Evolutionary conservation across 2,797 vertebrate genomes (phyloP), one percentile per base, ranked within the genome.

Genomic region (Lagorchestes hirsutus): DNA sequence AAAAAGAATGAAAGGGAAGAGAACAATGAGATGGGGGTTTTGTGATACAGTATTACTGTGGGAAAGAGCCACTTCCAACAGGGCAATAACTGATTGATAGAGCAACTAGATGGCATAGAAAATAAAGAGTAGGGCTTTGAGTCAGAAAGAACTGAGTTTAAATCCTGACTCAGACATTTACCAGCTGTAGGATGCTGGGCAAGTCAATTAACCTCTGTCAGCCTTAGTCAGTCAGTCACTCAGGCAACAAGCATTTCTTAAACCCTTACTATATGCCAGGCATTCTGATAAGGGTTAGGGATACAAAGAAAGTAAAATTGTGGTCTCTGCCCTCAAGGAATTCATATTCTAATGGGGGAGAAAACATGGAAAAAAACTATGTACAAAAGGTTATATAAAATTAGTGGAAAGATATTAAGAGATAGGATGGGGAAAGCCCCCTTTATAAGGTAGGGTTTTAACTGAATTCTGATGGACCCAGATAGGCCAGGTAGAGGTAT

Each of bases 61-160:
- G 24, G 46, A 93, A 96, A 95, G 34, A 34, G 87, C 31, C 55
- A 87, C 50, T 94, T 91, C 82, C 55, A 90, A 31, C 1, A 93
- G 28, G 95, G 92, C 13, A 93, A 59, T 67, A 67, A 67, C 16
- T n/a, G 31, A n/a, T 67, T 34, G 31, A n/a, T 67, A 67, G 34
- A 34, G 4, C 58, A 62, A 3, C 10, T 62, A 31, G 58, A 62
- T 31, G 58, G 58, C 62, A 67, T n/a, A 67, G 62, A 67, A 16
- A 67, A 67, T 13, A n/a, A n/a, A n/a, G 1, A 16, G 62, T 16
- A n/a, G n/a, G 16, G 2, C 16, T 40, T 74, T 9, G n/a, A 74
- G 16, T n/a, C 62, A 74, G 34, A 74, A 40, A 74, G 62, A 74
- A 40, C 62, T 18, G 62, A 74, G 14, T 74, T 74, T n/a, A 74